phyloP scores from a whole-genome alignment of 1,140 invertebrate species.

The Nixonia krombeini region DNA sequence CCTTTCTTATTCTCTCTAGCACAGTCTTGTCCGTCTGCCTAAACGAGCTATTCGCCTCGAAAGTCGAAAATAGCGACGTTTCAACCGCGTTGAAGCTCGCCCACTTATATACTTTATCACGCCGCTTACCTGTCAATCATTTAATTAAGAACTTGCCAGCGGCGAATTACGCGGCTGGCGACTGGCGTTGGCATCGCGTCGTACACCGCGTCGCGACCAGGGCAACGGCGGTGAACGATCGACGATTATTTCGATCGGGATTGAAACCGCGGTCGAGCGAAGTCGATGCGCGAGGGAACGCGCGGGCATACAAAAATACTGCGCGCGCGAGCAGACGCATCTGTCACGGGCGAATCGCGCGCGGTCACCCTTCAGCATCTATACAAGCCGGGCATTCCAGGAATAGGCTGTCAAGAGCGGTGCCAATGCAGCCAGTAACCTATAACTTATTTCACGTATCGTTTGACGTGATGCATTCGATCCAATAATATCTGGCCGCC shows the following conservation, averaged over 20 bases:
- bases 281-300: no score
- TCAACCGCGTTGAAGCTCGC: slow-evolving; percentile 41
- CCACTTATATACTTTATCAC: slow-evolving; percentile 33
- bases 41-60: slow-evolving; percentile 46
- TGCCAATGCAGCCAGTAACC: slow-evolving; percentile 73
- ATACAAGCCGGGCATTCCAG: slow-evolving; percentile 60
- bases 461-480: slow-evolving; percentile 74
- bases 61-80: slow-evolving; percentile 61
- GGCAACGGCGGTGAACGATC: no score
- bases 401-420: slow-evolving; percentile 70
- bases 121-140: slow-evolving; percentile 61
- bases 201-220: background rate
- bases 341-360: no score
- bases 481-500: slow-evolving; percentile 70
- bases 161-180: slow-evolving; percentile 30
- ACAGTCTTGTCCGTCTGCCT: slow-evolving; percentile 43
- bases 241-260: no score
- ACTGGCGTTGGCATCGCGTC: slow-evolving; percentile 30
- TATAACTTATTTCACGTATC: slow-evolving; percentile 74
- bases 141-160: slow-evolving; percentile 58
- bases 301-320: slow-evolving; percentile 25
- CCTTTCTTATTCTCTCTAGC: no score
- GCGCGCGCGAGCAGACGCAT: slow-evolving; percentile 16
- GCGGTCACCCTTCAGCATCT: slow-evolving; percentile 28
- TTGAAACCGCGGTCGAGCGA: no score